These are phyloP conservation scores for Pemphigus obesinymphae DNA, from an alignment of 1,140 invertebrate species.

Conservation along the genomic window DNA sequence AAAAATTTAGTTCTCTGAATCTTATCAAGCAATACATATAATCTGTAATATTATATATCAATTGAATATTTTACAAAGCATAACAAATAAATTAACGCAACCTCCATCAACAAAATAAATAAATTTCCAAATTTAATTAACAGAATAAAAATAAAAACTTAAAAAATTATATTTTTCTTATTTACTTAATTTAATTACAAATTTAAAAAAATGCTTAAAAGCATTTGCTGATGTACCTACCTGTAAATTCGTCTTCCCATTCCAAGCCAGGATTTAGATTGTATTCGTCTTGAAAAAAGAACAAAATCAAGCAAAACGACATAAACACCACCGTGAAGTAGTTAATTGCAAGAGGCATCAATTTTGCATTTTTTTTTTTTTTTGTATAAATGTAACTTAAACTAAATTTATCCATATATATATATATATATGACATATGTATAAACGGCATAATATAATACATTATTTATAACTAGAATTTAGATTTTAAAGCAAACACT, in stretches of 20 bases:
- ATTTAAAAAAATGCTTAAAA: slow-evolving; percentile 11
- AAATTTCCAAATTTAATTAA: background rate
- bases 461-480: background rate
- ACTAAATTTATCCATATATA: background rate
- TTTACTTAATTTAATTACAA: slow-evolving; percentile 18
- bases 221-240: slow-evolving; percentile 60
- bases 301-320: slow-evolving; percentile 54
- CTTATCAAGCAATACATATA: background rate
- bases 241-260: slow-evolving; percentile 99
- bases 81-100: slow-evolving; percentile 48
- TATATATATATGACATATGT: background rate
- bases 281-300: slow-evolving; percentile 92
- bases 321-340: slow-evolving; percentile 47
- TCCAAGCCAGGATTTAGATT: slow-evolving; percentile 99
- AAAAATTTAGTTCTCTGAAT: background rate
- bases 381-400: slow-evolving; percentile 31
- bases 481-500: too few relatives aligned
- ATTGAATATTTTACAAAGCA: background rate
- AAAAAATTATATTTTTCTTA: slow-evolving; percentile 7
- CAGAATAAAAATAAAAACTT: background rate
- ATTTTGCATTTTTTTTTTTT: background rate
- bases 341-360: slow-evolving; percentile 41
- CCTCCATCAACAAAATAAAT: slow-evolving; percentile 43
- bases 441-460: background rate
- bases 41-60: background rate